Conservation (phyloP, 2,888 invertebrate genomes). For the Dryocosmus kuriphilus region DNA sequence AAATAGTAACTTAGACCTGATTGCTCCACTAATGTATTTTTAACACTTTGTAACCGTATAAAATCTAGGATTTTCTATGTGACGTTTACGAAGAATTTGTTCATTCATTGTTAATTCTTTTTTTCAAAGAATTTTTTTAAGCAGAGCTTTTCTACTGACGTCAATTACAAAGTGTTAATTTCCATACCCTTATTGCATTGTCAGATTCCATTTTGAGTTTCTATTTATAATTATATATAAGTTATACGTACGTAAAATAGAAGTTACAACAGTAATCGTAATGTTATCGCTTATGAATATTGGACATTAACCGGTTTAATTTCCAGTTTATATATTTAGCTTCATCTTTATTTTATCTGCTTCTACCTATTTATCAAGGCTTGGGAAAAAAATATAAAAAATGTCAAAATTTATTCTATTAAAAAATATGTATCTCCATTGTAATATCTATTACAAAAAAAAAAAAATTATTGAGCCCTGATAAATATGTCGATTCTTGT, state of each 20-base stretch:
- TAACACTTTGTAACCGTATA: constrained; percentile 17
- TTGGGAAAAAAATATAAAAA: background rate
- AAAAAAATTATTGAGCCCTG: constrained; percentile 1
- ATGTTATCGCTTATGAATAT: constrained; percentile 34
- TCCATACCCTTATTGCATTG: background rate
- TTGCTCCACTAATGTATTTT: background rate
- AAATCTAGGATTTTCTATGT: background rate
- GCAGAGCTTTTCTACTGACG: background rate
- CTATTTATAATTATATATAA: constrained; percentile 13
- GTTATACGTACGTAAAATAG: constrained; percentile 21
- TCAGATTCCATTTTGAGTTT: constrained; percentile 9
- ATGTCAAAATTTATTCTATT: constrained; percentile 21
- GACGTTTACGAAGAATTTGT: background rate
- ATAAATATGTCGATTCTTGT: constrained; percentile 14
- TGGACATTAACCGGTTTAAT: constrained; percentile 24
- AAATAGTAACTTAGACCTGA: background rate
- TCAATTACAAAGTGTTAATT: constrained; percentile 34
- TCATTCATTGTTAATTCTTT: background rate
- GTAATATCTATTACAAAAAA: background rate
- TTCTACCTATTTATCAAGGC: constrained; percentile 14
- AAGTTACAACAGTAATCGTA: constrained; percentile 10
- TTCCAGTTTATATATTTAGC: background rate
- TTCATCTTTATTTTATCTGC: constrained; percentile 1
- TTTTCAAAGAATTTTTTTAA: background rate
- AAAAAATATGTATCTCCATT: constrained; percentile 2